Evolutionary conservation across 2,797 vertebrate species (phyloP), one percentile per base, ranked within the genome.

Genomic region (Lepilemur septentrionalis): DNA sequence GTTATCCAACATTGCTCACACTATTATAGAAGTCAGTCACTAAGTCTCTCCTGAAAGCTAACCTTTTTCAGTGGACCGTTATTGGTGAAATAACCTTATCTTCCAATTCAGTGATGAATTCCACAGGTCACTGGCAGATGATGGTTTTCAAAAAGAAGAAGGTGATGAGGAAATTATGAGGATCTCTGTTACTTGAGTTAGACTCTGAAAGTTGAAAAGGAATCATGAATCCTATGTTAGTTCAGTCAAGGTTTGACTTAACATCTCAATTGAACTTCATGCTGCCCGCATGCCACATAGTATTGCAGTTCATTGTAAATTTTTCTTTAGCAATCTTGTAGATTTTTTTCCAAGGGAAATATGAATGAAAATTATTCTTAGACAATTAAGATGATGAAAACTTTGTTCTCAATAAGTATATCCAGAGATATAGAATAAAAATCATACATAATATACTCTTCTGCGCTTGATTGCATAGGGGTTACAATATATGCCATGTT

Each of bases 91-190:
- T 81, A 83, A 84, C 83, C 91, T 92, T 95, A 87, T 73, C 75
- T 89, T 94, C n/a, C 65, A 14, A 46, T 48, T 93, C 61, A 69
- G 0, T 20, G 59, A 85, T 55, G 25, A 87, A 72, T 95, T 96
- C 81, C 55, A 84, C 50, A 95, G 90, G 73, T 95, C 85, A 89
- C 69, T 61, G 52, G 14, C 30, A 81, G 50, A 82, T 63, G 50
- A 48, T 63, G 14, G 32, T 89, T 96, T 96, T 82, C 61, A 94
- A 95, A 97, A 95, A 43, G 32, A 41, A 63, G 61, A 55, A 89
- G 41, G 35, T n/a, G 46, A 67, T 55, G 38, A 93, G 78, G 32
- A 59, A 28, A 85, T 96, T 43, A 69, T 25, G 72, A 96, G 50
- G 10, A 79, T 93, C 69, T 69, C 4, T 41, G 15, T 92, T 85